Conservation (phyloP, 2,888 invertebrate species). For the Lysandra coridon region DNA sequence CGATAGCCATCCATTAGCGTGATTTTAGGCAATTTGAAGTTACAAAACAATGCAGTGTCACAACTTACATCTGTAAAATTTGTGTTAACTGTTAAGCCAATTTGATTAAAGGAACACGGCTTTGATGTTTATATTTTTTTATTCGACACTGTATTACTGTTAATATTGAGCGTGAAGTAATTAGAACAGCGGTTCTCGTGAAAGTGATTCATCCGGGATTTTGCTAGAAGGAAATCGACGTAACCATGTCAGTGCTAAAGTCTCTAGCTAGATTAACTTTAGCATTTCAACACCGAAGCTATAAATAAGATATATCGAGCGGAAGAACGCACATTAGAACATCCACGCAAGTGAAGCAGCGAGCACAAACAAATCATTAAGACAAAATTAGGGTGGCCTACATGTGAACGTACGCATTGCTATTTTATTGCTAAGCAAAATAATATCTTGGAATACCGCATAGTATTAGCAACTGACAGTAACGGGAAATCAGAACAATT, state of each 20-base stretch:
- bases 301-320: conserved; percentile 40
- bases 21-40: too few relatives aligned
- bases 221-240: conserved; percentile 19
- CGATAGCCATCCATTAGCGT: too few relatives aligned
- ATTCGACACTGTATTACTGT: neutral
- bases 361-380: conserved; percentile 44
- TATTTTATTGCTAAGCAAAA: conserved; percentile 36
- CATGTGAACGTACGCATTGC: conserved; percentile 37
- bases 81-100: too few relatives aligned
- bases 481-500: conserved; percentile 11
- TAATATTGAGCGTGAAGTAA: neutral
- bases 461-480: conserved; percentile 2
- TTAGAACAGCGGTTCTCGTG: neutral
- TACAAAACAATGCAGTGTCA: neutral
- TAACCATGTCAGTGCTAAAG: conserved; percentile 32
- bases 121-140: neutral
- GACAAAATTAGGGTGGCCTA: conserved; percentile 44
- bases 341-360: conserved; percentile 39
- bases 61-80: neutral
- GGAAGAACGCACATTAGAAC: conserved; percentile 39
- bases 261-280: conserved; percentile 37
- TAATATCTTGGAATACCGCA: conserved; percentile 21
- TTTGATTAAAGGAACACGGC: too few relatives aligned
- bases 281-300: conserved; percentile 36
- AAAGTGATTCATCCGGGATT: conserved; percentile 13